Evolutionary conservation across 1,140 invertebrate genomes (phyloP).

Genomic region (Caerostris extrusa): DNA sequence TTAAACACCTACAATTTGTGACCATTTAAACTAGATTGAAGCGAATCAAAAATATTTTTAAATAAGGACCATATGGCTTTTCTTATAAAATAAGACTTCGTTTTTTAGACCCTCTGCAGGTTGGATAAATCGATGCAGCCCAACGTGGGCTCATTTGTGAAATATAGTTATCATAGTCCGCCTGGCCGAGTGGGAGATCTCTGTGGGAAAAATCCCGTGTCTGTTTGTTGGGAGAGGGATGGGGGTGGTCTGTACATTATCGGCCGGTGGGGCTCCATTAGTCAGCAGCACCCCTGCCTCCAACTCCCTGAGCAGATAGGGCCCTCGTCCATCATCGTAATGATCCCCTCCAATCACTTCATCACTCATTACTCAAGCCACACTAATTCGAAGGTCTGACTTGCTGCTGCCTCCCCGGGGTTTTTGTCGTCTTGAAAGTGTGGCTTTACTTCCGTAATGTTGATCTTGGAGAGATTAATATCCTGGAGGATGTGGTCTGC

Average conservation of each 20-base stretch:
- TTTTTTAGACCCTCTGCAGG: neutral
- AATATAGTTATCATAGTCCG: conserved; percentile 30
- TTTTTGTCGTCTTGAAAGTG: neutral
- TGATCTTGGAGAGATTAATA: conserved; percentile 21
- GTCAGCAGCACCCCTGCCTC: conserved; percentile 29
- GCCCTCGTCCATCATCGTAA: conserved; percentile 29
- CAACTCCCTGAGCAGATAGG: neutral
- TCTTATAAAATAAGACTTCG: neutral
- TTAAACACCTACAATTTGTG: too few species aligned
- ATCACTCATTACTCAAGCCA: conserved; percentile 5
- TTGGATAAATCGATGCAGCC: conserved; percentile 5
- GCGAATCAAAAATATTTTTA: neutral
- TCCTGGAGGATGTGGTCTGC: neutral
- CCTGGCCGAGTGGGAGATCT: neutral
- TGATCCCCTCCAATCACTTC: conserved; percentile 11
- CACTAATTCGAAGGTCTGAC: neutral
- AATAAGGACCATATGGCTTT: neutral
- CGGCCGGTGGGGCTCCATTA: conserved; percentile 18
- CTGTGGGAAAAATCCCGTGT: conserved; percentile 24
- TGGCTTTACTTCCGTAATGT: conserved; percentile 31
- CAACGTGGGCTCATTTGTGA: conserved; percentile 27
- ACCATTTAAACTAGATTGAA: neutral
- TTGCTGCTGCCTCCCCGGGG: neutral
- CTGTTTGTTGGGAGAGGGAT: neutral
- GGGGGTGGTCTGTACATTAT: neutral